Percentiles rank a stretch among this genome's conserved stretches.
Evolutionary conservation across 2,113 vertebrate species (phyloP).

Genomic region (Sebastes schlegelii): DNA sequence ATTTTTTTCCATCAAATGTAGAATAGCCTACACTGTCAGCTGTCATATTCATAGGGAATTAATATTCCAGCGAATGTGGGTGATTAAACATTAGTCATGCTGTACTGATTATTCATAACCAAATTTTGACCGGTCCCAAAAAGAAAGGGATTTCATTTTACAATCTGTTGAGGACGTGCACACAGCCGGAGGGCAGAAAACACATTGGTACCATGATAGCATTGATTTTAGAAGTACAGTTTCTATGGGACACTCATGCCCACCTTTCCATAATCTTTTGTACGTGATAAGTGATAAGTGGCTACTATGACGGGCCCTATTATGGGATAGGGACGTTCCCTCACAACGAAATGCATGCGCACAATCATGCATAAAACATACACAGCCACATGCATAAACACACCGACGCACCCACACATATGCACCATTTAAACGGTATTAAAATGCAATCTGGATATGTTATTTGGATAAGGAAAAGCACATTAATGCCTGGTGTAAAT

Average conservation of each 20-base stretch:
- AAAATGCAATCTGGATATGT: background rate
- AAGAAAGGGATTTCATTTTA: constrained; percentile 34
- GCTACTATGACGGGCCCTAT: background rate
- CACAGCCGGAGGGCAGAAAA: constrained; percentile 24
- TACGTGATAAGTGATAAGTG: background rate
- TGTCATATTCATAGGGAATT: constrained; percentile 56
- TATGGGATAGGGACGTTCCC: background rate
- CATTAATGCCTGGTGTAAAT: background rate
- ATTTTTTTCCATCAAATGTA: constrained; percentile 10
- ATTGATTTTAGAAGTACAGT: background rate
- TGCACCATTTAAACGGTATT: background rate
- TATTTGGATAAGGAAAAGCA: background rate
- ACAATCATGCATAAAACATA: background rate
- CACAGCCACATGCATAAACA: background rate
- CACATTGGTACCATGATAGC: background rate
- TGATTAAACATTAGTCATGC: constrained; percentile 65
- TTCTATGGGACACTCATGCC: background rate
- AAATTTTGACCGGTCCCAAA: constrained; percentile 34
- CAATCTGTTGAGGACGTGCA: constrained; percentile 22
- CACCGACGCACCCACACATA: background rate
- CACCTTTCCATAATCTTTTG: background rate
- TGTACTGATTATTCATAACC: constrained; percentile 55
- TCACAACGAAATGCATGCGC: background rate
- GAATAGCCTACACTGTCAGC: constrained; percentile 44
- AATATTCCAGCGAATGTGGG: constrained; percentile 51